Evolutionary conservation across 2,797 vertebrate species (phyloP).

Genomic region (Pseudochirops cupreus): DNA sequence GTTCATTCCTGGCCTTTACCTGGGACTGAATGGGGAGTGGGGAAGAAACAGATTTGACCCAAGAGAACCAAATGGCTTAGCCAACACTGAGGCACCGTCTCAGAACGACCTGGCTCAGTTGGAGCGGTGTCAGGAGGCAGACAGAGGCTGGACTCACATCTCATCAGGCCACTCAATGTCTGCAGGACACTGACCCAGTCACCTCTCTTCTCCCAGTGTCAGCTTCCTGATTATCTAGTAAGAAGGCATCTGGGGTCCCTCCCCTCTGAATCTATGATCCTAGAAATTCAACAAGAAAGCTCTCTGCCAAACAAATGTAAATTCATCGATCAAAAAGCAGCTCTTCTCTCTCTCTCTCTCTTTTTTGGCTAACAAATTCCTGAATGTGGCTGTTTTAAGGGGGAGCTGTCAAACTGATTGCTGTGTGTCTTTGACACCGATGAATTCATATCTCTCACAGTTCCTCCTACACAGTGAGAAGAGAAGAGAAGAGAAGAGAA

Average conservation of each 20-base stretch:
- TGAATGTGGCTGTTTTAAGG: constrained; percentile 3
- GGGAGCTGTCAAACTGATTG: constrained; percentile 9
- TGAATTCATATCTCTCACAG: constrained; percentile 32
- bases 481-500: no score
- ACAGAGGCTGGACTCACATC: not conserved
- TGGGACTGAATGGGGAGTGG: not conserved
- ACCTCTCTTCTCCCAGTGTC: not conserved
- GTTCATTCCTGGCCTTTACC: not conserved
- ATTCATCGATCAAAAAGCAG: constrained; percentile 37
- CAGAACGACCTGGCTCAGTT: not conserved
- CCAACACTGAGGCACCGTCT: no score
- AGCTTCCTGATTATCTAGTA: not conserved
- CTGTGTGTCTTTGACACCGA: constrained; percentile 12
- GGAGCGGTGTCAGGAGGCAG: not conserved
- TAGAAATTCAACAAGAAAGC: not conserved
- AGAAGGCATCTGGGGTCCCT: not conserved
- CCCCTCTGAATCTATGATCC: not conserved
- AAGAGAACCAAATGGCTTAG: not conserved
- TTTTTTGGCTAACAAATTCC: constrained; percentile 12
- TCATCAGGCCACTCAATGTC: not conserved
- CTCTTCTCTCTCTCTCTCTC: constrained; percentile 45
- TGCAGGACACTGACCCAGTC: not conserved
- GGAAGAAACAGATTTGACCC: not conserved
- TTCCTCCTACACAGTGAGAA: constrained; percentile 7
- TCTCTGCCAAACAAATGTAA: constrained; percentile 16